Evolutionary conservation across 2,888 invertebrate species (phyloP).

Genomic region (Cheilosia soror): DNA sequence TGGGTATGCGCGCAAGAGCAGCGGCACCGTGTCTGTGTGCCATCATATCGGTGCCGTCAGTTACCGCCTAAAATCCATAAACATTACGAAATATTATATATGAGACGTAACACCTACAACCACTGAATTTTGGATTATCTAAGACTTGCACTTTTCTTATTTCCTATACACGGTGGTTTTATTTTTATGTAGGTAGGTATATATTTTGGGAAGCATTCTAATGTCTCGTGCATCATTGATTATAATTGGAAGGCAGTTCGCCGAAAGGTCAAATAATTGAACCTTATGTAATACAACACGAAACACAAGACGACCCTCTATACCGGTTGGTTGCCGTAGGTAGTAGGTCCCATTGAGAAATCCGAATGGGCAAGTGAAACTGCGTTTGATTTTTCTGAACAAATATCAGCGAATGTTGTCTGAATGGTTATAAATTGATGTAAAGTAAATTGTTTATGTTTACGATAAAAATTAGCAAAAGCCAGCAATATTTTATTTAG

Average conservation of each 20-base stretch:
- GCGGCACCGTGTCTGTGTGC: not conserved
- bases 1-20: not conserved
- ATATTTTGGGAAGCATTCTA: slow-evolving; percentile 1
- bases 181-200: not conserved
- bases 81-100: not conserved
- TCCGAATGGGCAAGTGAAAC: slow-evolving; percentile 6
- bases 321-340: not conserved
- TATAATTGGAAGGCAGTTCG: not conserved
- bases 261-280: slow-evolving; percentile 38
- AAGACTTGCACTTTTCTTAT: not conserved
- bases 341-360: slow-evolving; percentile 7
- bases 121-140: not conserved
- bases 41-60: not conserved
- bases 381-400: not conserved
- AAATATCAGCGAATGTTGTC: not conserved
- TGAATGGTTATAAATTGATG: not conserved
- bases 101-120: not conserved
- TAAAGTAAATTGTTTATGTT: slow-evolving; percentile 3
- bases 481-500: not conserved
- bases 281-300: slow-evolving; percentile 17
- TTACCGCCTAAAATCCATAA: not conserved
- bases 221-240: not conserved
- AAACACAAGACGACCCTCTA: slow-evolving; percentile 7
- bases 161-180: not conserved
- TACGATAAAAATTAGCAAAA: slow-evolving; percentile 27